These are phyloP conservation scores for Euwallacea similis DNA, from an alignment of 1,140 invertebrate species.

Conservation along the genomic window DNA sequence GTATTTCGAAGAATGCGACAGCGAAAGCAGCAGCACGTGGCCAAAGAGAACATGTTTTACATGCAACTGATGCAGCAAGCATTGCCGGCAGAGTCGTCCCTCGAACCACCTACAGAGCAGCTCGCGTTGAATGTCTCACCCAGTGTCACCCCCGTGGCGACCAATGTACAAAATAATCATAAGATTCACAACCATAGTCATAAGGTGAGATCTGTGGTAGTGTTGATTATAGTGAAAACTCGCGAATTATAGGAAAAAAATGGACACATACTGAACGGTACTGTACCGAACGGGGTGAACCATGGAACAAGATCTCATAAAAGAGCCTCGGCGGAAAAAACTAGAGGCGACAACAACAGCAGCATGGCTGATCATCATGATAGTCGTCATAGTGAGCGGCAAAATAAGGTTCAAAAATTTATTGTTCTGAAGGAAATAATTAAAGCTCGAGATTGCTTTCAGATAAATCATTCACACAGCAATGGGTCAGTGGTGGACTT, in stretches of 20 bases:
- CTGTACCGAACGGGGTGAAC: slow-evolving; percentile 43
- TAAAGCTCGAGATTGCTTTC: not conserved
- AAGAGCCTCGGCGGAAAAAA: slow-evolving; percentile 48
- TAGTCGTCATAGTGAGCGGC: slow-evolving; percentile 45
- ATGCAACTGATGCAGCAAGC: slow-evolving; percentile 90
- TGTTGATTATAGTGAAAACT: not conserved
- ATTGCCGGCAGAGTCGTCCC: slow-evolving; percentile 71
- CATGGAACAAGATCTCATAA: slow-evolving; percentile 48
- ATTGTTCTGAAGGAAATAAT: not conserved
- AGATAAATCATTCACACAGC: slow-evolving; percentile 48
- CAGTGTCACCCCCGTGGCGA: slow-evolving; percentile 26
- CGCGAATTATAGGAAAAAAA: slow-evolving; percentile 45
- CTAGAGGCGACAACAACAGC: slow-evolving; percentile 45
- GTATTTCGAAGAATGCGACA: slow-evolving; percentile 71
- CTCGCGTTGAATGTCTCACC: slow-evolving; percentile 18
- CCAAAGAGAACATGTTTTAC: slow-evolving; percentile 95
- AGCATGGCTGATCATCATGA: slow-evolving; percentile 42
- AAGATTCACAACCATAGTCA: slow-evolving; percentile 41
- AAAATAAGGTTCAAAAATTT: slow-evolving; percentile 37
- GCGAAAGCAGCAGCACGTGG: slow-evolving; percentile 89
- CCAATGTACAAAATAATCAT: slow-evolving; percentile 46
- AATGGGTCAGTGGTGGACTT: slow-evolving; percentile 45
- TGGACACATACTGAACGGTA: slow-evolving; percentile 51
- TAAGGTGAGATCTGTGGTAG: slow-evolving; percentile 18
- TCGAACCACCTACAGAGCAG: slow-evolving; percentile 59